phyloP scores from a whole-genome alignment of 2,113 vertebrate species.

The Solea solea region DNA sequence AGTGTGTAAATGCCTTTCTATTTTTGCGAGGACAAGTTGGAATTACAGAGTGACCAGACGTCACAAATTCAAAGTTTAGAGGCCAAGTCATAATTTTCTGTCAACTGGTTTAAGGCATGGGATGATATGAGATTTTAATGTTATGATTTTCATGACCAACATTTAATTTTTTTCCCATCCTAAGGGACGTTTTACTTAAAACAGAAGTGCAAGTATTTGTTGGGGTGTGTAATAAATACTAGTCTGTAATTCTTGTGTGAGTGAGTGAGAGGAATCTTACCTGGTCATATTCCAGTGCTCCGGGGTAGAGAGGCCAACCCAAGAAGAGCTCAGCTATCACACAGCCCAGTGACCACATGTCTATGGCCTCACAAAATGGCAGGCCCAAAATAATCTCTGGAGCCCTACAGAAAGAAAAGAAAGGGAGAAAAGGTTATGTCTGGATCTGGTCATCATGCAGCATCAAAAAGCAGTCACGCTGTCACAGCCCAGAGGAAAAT shows the following conservation, averaged over 20 bases:
- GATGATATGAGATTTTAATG: too few relatives aligned
- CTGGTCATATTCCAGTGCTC: conserved; percentile 23
- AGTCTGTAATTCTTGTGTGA: neutral
- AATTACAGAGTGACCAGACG: neutral
- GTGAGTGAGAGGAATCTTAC: neutral
- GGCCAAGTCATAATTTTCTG: too few relatives aligned
- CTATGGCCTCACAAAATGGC: conserved; percentile 22
- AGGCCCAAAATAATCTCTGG: conserved; percentile 23
- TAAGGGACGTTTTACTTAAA: neutral
- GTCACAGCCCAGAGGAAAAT: neutral
- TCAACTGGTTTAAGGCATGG: neutral
- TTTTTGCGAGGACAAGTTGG: neutral
- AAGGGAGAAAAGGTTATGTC: neutral
- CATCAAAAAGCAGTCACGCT: neutral
- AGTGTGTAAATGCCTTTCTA: neutral
- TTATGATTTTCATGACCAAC: too few relatives aligned
- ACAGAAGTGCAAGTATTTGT: neutral
- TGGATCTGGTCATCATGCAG: neutral
- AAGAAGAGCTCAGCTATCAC: conserved; percentile 24
- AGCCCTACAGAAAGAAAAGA: neutral
- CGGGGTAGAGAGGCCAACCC: conserved; percentile 20
- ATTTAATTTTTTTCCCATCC: too few relatives aligned
- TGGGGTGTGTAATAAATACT: neutral
- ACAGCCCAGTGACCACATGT: conserved; percentile 27
- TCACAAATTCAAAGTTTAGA: neutral